Evolutionary conservation across 2,113 vertebrate genomes (phyloP).

Genomic region (Apeltes quadracus): DNA sequence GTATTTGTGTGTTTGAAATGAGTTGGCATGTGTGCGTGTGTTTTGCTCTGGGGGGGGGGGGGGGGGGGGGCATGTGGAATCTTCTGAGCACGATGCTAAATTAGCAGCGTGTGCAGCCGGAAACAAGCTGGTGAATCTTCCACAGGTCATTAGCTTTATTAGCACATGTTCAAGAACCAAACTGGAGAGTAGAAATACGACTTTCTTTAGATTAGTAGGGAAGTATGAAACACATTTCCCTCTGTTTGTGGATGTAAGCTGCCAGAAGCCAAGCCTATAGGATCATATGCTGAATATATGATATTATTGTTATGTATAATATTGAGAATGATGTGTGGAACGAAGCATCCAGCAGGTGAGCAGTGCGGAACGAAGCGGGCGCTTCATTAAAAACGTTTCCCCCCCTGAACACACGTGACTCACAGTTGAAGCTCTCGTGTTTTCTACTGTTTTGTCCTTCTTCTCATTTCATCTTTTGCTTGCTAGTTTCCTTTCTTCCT

Average conservation of each 20-base stretch:
- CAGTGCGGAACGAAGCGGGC: not conserved
- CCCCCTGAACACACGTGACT: not conserved
- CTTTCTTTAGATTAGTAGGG: not conserved
- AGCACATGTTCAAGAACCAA: not conserved
- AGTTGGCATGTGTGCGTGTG: conserved; percentile 16
- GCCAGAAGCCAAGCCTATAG: not conserved
- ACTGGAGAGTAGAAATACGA: not conserved
- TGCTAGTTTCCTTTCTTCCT: not conserved
- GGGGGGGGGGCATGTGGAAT: conserved; percentile 56
- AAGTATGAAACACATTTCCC: too few species aligned
- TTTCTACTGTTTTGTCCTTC: not conserved
- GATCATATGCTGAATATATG: too few species aligned
- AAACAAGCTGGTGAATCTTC: conserved; percentile 42
- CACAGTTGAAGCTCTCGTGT: not conserved
- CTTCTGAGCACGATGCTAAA: conserved; percentile 68
- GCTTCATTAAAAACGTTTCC: not conserved
- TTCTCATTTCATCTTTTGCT: not conserved
- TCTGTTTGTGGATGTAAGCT: not conserved
- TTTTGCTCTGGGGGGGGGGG: conserved; percentile 29
- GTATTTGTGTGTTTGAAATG: conserved; percentile 19
- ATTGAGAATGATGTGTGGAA: not conserved
- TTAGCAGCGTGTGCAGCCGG: conserved; percentile 57
- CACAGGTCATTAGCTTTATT: not conserved
- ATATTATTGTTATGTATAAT: too few species aligned
- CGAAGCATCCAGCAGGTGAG: not conserved